Percentiles rank a stretch among this genome's conserved stretches.
Evolutionary conservation across 2,113 vertebrate genomes (phyloP).

Genomic region (Pseudolaguvia tuberculata): DNA sequence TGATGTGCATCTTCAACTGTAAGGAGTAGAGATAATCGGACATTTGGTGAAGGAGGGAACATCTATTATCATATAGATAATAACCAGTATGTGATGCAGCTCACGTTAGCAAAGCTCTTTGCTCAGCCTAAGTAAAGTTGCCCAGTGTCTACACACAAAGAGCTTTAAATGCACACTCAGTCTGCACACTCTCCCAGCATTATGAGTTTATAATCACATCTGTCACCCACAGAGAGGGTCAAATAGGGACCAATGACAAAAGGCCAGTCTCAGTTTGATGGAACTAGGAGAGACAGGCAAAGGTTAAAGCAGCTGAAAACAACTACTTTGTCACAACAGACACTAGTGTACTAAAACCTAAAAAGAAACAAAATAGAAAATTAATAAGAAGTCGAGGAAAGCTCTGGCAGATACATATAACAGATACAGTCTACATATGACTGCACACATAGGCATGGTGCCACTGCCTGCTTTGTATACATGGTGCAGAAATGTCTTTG

Average conservation of each 20-base stretch:
- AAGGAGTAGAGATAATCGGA: conserved; percentile 65
- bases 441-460: background rate
- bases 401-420: conserved; percentile 4
- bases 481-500: background rate
- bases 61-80: conserved; percentile 64
- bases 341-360: background rate
- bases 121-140: conserved; percentile 41
- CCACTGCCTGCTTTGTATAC: background rate
- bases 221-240: conserved; percentile 43
- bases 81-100: conserved; percentile 68
- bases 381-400: background rate
- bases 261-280: conserved; percentile 31
- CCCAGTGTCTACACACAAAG: conserved; percentile 41
- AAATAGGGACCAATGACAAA: conserved; percentile 35
- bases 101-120: conserved; percentile 44
- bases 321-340: background rate
- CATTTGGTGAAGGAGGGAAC: conserved; percentile 52
- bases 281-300: conserved; percentile 15
- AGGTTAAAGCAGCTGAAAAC: conserved; percentile 15
- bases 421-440: background rate
- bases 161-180: conserved; percentile 38
- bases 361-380: background rate
- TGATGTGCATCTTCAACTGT: conserved; percentile 25
- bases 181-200: conserved; percentile 32
- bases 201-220: conserved; percentile 23